These are phyloP conservation scores for Cabera pusaria DNA, from an alignment of 2,888 invertebrate species.

Conservation along the genomic window DNA sequence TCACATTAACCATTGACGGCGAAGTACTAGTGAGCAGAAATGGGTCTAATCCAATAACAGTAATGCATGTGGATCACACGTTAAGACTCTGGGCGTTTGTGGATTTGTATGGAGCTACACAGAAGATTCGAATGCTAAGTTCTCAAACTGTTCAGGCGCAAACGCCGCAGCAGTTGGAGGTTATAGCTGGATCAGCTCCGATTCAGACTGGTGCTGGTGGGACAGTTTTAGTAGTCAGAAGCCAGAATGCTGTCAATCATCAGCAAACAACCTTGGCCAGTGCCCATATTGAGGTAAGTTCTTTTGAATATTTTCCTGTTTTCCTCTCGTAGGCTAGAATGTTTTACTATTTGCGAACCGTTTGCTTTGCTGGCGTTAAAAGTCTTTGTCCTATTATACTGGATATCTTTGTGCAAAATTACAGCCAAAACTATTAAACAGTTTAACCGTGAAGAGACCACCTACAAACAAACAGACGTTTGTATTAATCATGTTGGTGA, in stretches of 20 bases:
- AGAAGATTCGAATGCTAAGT: slow-evolving; percentile 87
- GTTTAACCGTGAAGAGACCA: too few species aligned
- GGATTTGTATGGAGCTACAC: slow-evolving; percentile 97
- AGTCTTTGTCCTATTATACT: too few species aligned
- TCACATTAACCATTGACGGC: slow-evolving; percentile 90
- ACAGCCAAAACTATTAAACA: too few species aligned
- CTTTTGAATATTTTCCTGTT: background rate
- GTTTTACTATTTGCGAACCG: too few species aligned
- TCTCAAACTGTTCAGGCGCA: slow-evolving; percentile 59
- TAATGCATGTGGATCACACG: slow-evolving; percentile 98
- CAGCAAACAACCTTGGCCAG: slow-evolving; percentile 72
- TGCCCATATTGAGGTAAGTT: slow-evolving; percentile 78
- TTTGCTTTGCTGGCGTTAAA: too few species aligned
- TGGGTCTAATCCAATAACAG: slow-evolving; percentile 89
- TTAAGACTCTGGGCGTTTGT: slow-evolving; percentile 97
- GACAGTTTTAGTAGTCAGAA: slow-evolving; percentile 89
- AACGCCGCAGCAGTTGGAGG: slow-evolving; percentile 74
- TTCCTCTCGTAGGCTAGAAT: too few species aligned
- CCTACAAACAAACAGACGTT: too few species aligned
- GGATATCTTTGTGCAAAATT: too few species aligned
- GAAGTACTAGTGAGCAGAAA: slow-evolving; percentile 93
- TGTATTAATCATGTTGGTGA: too few species aligned
- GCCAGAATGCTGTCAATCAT: slow-evolving; percentile 59
- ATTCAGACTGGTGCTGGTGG: slow-evolving; percentile 82
- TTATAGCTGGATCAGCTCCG: slow-evolving; percentile 80